Conservation (phyloP, 2,797 vertebrate species). For the Catostomus latipinnis region DNA sequence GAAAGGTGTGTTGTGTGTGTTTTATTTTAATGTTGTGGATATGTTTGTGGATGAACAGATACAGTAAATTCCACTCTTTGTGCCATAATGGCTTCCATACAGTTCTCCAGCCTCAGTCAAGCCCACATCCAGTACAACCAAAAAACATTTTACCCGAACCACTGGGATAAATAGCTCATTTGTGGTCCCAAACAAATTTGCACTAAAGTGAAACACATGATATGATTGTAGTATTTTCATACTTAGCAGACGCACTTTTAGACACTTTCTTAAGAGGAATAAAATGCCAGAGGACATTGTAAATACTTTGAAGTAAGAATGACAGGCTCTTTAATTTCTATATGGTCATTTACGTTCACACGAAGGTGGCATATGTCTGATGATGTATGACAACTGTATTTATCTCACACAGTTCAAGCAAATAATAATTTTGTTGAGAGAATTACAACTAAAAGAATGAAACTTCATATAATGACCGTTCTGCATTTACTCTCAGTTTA, state of each 20-base stretch:
- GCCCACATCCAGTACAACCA: neutral
- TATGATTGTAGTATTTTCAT: no score
- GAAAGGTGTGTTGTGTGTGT: neutral
- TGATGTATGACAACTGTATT: no score
- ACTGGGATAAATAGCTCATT: neutral
- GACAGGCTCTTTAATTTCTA: no score
- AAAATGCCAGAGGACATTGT: no score
- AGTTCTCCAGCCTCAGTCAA: neutral
- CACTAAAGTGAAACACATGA: neutral
- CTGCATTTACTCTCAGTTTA: no score
- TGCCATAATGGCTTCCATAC: conserved; percentile 11
- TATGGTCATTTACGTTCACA: no score
- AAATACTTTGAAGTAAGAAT: neutral
- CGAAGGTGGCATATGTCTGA: neutral
- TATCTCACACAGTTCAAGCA: no score
- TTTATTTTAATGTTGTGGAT: neutral
- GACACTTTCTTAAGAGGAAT: neutral
- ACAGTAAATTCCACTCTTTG: neutral
- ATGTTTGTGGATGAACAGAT: neutral
- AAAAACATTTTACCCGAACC: neutral
- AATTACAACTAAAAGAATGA: no score
- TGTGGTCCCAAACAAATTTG: neutral
- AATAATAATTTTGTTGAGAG: no score
- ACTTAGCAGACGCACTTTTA: no score
- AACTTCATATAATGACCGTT: no score